Evolutionary conservation across 2,797 vertebrate genomes (phyloP).

Genomic region (Hippoglossus hippoglossus): DNA sequence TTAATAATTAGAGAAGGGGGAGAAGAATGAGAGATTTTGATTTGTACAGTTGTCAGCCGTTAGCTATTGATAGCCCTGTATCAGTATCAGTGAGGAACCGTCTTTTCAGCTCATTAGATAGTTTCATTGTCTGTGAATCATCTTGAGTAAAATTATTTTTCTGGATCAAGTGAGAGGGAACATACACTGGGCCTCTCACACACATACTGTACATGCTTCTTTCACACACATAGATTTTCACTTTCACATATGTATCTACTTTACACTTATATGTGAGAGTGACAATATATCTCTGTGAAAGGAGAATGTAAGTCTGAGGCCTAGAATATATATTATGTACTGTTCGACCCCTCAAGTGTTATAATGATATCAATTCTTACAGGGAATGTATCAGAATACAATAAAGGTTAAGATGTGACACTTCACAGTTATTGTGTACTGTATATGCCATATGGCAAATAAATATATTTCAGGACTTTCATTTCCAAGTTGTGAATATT

Average conservation of each 20-base stretch:
- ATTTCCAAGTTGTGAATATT: constrained; percentile 53
- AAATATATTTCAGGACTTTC: constrained; percentile 49
- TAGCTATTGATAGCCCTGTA: constrained; percentile 21
- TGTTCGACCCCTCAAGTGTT: neutral
- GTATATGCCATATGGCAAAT: constrained; percentile 8
- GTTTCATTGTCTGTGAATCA: constrained; percentile 4
- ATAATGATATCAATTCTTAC: neutral
- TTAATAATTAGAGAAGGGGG: constrained; percentile 54
- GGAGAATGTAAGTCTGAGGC: neutral
- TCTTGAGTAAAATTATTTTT: neutral
- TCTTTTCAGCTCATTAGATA: neutral
- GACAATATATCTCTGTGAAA: neutral
- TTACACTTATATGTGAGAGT: neutral
- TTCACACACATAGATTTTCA: neutral
- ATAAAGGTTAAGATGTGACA: neutral
- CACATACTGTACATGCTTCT: neutral
- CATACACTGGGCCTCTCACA: neutral
- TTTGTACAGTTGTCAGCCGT: constrained; percentile 48
- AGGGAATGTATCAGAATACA: constrained; percentile 15
- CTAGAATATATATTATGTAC: neutral
- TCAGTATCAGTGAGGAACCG: constrained; percentile 19
- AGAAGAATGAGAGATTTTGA: constrained; percentile 40
- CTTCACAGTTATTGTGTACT: constrained; percentile 1
- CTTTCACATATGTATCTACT: neutral
- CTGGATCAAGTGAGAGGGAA: neutral